Evolutionary conservation across 2,113 vertebrate genomes (phyloP), one percentile per base, ranked within the genome.

Genomic region (Sapayoa aenigma): DNA sequence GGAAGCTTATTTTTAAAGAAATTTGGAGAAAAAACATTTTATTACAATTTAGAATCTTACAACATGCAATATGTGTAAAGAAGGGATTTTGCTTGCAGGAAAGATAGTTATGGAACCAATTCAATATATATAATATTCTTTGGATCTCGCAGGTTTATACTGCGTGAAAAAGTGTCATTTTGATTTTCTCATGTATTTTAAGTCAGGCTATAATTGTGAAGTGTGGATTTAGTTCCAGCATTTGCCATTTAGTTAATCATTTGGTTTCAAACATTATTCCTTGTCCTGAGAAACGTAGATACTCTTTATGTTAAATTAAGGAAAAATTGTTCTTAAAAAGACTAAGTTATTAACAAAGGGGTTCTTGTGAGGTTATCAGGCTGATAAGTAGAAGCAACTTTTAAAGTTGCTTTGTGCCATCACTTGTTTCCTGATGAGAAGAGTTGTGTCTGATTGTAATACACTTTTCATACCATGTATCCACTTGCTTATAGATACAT

Each of bases 1-100:
- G 89, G 95, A 97, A 97, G 78, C 62, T 91, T 96, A 93, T 91
- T 97, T 97, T 96, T 37, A 87, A 96, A 95, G 33, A 96, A 94
- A 94, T 93, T 93, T 93, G 87, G 93, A 93, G 94, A 93, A 95
- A 42, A 82, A 41, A 90, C 95, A 95, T 88, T 96, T 96, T 94
- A 95, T 77, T 96, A 65, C 83, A 82, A 89, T 84, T 93, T 97
- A 76, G 92, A 97, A 94, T 72, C 35, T 93, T 96, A 62, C 71
- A 95, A 50, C 37, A 78, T 92, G 67, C 67, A 89, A n/a, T 97
- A 90, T 94, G 44, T 95, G 31, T 95, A 92, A 95, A 97, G 85
- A 58, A 65, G 76, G 59, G 41, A 60, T 67, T 84, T 91, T 52
- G 42, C 71, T 92, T 93, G 68, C 50, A 80, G 87, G 72, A 88